A percentile compares a stretch with the other conserved stretches of the same genome.
Conservation (phyloP, 2,797 vertebrate genomes). For the Threskiornis aethiopicus region DNA sequence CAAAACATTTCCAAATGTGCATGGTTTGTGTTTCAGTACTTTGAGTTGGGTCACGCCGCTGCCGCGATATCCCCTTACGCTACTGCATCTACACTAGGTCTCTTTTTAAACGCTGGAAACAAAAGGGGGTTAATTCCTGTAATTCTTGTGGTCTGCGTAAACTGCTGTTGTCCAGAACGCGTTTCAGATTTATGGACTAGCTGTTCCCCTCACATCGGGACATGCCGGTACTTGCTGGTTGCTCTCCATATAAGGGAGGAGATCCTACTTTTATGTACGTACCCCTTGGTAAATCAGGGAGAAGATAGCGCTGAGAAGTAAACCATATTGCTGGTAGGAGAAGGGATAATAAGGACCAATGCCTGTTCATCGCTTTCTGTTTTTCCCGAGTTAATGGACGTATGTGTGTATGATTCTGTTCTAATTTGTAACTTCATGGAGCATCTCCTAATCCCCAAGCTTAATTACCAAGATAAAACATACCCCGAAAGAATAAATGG, state of each 20-base stretch:
- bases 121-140: conserved; percentile 37
- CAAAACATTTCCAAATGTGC: not conserved
- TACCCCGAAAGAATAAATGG: not conserved
- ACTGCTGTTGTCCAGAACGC: conserved; percentile 2
- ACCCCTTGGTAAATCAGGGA: not conserved
- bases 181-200: conserved; percentile 46
- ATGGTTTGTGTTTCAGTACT: not conserved
- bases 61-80: not conserved
- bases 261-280: not conserved
- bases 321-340: not conserved
- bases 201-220: not conserved
- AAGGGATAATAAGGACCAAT: not conserved
- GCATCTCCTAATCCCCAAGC: not conserved
- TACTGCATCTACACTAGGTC: not conserved
- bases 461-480: not conserved
- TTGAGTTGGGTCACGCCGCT: not conserved
- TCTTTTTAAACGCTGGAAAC: not conserved
- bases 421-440: not conserved
- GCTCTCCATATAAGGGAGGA: conserved; percentile 30
- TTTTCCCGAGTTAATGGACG: not conserved
- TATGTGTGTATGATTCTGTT: not conserved
- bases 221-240: conserved; percentile 7
- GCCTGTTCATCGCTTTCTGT: not conserved
- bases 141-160: conserved; percentile 44
- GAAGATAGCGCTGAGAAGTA: not conserved